These are phyloP conservation scores for Karalla daura DNA, from an alignment of 2,797 vertebrate species.

Conservation along the genomic window DNA sequence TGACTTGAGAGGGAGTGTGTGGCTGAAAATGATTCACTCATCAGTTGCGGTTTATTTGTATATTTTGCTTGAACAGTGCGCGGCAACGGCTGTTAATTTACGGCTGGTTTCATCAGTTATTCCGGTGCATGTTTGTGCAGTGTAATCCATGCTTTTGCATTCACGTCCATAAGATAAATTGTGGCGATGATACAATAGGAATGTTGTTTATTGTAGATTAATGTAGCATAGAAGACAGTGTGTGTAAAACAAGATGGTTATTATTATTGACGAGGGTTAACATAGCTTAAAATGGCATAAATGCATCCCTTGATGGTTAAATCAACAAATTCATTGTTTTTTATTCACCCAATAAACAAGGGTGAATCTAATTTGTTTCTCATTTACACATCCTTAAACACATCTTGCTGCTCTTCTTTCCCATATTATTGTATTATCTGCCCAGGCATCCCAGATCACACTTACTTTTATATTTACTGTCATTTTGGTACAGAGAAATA, in stretches of 20 bases:
- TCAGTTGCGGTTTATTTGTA: neutral
- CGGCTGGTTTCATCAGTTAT: neutral
- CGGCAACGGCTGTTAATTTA: neutral
- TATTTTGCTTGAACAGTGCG: neutral
- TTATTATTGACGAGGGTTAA: neutral
- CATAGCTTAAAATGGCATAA: neutral
- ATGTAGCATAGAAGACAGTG: constrained; percentile 1
- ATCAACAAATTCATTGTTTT: neutral
- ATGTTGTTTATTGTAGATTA: neutral
- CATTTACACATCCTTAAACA: too few species aligned
- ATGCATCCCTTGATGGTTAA: too few species aligned
- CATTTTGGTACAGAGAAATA: too few species aligned
- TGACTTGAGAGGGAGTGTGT: neutral
- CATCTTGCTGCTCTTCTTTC: too few species aligned
- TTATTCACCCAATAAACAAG: too few species aligned
- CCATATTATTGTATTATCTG: too few species aligned
- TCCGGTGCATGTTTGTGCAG: neutral
- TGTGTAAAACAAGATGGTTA: too few species aligned
- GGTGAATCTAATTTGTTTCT: too few species aligned
- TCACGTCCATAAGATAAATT: neutral
- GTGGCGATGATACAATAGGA: too few species aligned
- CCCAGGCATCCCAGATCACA: too few species aligned
- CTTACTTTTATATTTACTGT: too few species aligned
- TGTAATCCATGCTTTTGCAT: neutral
- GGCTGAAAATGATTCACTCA: neutral